Evolutionary conservation across 2,888 invertebrate species (phyloP), one percentile per base, ranked within the genome.

Genomic region (Crocallis elinguaria): DNA sequence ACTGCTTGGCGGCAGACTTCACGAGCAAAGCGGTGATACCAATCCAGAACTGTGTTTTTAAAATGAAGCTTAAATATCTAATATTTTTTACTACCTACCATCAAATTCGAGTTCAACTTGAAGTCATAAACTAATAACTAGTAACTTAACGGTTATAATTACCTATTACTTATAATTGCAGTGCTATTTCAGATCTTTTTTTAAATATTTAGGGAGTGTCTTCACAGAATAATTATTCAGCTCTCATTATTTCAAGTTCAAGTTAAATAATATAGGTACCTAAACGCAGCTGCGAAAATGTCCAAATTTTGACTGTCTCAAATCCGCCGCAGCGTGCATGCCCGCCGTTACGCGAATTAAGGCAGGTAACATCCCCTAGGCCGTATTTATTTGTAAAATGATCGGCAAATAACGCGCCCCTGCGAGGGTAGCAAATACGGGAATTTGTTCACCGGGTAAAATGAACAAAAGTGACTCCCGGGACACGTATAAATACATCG

Each of bases 341-440:
- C 44, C 27, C 30, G 23, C 36, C 71, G 52, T 75, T 69, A 73
- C 65, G 49, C 60, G 65, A 70, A 69, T 68, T 66, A 64, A 69
- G 55, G 57, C 73, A 77, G 79, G 76, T 77, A 77, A 39, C 45
- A 45, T 53, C 71, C 73, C 75, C 73, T 62, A 57, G 59, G 68
- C 60, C 59, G 64, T 78, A 82, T 82, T 82, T 86, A 86, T 85
- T 86, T 84, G 86, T 83, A 85, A 87, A 87, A 86, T 83, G 80
- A 86, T 86, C 86, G 75, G 75, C 86, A 86, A 86, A 84, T 79
- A 86, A 70, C 48, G 57, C 67, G 65, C 78, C 76, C 80, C 71
- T 52, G 60, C 49, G 57, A 59, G 76, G 77, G 72, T 57, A 30
- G 68, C 63, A 66, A 71, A 73, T 70, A 69, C 69, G 64, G 49